Evolutionary conservation across 2,113 vertebrate species (phyloP), one percentile per base, ranked within the genome.

Genomic region (Chunga burmeisteri): DNA sequence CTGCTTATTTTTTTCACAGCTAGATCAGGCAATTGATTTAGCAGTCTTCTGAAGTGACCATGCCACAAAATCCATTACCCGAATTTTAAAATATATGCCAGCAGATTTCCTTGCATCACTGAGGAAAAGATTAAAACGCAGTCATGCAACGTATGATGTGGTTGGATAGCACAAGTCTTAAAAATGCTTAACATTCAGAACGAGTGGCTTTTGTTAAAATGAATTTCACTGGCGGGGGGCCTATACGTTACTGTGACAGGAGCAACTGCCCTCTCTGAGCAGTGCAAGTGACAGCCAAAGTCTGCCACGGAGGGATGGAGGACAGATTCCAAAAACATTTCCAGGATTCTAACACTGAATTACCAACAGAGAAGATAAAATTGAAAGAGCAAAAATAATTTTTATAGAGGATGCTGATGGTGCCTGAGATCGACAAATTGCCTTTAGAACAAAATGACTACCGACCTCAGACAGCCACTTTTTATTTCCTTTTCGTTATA

Each of bases 381-480:
- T 94, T 3, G 13, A 94, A 96, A 95, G 81, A 70, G 42, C 38
- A 92, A 74, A 96, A 82, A 10, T 26, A 85, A 13, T 46, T 96
- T 92, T 72, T 72, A 71, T 68, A 84, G 74, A 88, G 68, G 55
- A 67, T 52, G 53, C n/a, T 87, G 88, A 42, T 63, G 36, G 73
- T 29, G 12, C 63, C 88, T 96, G 72, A 85, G 82, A 87, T 49
- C 12, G 30, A 95, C 59, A 97, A 97, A 91, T 38, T 62, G 26
- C 29, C 61, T 89, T 96, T 96, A 90, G 88, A 97, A 93, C 30
- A 90, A 90, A 95, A 92, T 72, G 15, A 36, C 67, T 93, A 56
- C 56, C 59, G 70, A 92, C 7, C 6, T 68, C 30, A 81, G 75
- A 32, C 5, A 12, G 42, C 23, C 46, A 42, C 8, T 44, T 70